Evolutionary conservation across 2,797 vertebrate genomes (phyloP), one percentile per base, ranked within the genome.

Genomic region (Acanthopagrus latus): DNA sequence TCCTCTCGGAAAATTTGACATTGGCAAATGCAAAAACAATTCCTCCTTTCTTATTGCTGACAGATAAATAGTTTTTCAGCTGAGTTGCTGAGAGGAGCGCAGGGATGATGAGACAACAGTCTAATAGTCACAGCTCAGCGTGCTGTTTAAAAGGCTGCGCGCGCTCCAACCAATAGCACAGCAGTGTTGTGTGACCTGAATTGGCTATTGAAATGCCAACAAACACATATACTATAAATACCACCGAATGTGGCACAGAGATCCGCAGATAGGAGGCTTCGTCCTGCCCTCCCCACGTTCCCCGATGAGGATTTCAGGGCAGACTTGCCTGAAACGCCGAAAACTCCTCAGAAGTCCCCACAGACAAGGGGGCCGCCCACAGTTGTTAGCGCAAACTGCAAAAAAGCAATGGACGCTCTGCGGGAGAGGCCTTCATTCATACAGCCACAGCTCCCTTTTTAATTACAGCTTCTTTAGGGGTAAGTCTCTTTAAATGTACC

Each of bases 391-490:
- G 59, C 27, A 65, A 64, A 73, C 66, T 66, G 51, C 43, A 81
- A 72, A 90, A 75, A 89, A 87, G 82, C 75, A 86, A 81, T 63
- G 76, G 64, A 60, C 54, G 16, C 50, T 78, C 56, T 66, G 64
- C 12, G 44, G 70, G 64, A 73, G 65, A 83, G 48, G 56, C 71
- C 60, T 80, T 81, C 78, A 87, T 84, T 88, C 76, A 72, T 66
- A 69, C 48, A 76, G 73, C 67, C 74, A 70, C 65, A 62, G 73
- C 65, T 71, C 58, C 29, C 78, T 83, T 91, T 90, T 91, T 91
- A 92, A 91, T 93, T 85, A 91, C 72, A 73, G 69, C 75, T 81
- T 90, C 83, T 91, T 78, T 79, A 72, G 57, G 50, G 58, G 59
- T 23, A 72, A 82, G 75, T 82, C 83, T 88, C 80, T 88, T 90